Base-by-base conservation (phyloP, 2,888 invertebrate species). In the Augochlorella aurata region DNA sequence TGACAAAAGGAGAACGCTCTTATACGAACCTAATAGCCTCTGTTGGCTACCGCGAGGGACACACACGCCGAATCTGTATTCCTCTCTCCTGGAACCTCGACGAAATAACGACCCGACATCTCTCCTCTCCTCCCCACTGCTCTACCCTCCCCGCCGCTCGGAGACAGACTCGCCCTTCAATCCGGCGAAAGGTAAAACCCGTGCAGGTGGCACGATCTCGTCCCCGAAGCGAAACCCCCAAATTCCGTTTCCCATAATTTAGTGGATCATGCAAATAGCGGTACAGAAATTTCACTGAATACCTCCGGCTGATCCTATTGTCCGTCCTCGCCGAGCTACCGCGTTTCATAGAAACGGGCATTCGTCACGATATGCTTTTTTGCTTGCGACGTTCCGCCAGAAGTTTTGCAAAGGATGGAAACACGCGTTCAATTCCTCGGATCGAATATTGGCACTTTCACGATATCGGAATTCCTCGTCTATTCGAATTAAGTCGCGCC, bases 1-100 rank as follows among this genome's bases (percentile, higher is more conserved):
- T 79, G 88, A 89, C 88, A 89, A 89, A 89, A 89, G 88, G 85
- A 88, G 88, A 77, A 89, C 86, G 84, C 73, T 84, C 87, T 87
- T 88, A 88, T 89, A 82, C 87, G 89, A 89, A 83, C 84, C 88
- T 89, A 89, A 89, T 89, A 89, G 88, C 87, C 89, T 88, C 86
- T 63, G 76, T 74, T 78, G 79, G 87, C 85, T 83, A 81, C 81
- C 74, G 77, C 75, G 73, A 69, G 76, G 81, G 87, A 87, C 81
- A 85, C 82, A 86, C 84, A 82, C 79, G 78, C 76, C 86, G 84
- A 87, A 81, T 85, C 84, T 79, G 75, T 87, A 85, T 87, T 87
- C 84, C 80, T 65, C 81, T 78, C 87, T 87, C 84, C 82, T 87
- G 85, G 87, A 85, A 87, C 74, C 74, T 70, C 47, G 71, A 86